Conservation (phyloP, 2,888 invertebrate species). For the Scelioninae gen. 2 region DNA sequence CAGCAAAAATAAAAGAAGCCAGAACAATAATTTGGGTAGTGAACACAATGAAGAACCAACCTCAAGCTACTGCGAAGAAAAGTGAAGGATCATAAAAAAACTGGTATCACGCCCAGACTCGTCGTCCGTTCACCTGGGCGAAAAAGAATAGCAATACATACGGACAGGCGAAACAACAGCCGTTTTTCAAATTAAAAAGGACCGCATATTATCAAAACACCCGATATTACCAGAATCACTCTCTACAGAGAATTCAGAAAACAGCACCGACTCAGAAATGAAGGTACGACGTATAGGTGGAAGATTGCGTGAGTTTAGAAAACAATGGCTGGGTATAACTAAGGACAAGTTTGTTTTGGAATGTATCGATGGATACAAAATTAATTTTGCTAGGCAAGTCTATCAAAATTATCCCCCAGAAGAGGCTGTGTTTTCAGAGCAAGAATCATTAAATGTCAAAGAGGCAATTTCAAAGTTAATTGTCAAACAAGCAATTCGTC, state of each 20-base stretch:
- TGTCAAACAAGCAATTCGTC: no score
- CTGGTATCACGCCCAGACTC: constrained; percentile 16
- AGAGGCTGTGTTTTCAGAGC: background rate
- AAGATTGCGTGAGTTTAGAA: constrained; percentile 9
- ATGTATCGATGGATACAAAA: constrained; percentile 15
- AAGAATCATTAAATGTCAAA: background rate
- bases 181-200: constrained; percentile 10
- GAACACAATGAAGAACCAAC: no score
- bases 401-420: background rate
- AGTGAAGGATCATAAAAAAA: constrained; percentile 16
- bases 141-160: constrained; percentile 12
- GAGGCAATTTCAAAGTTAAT: background rate
- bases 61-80: background rate
- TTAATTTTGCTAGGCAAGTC: constrained; percentile 5
- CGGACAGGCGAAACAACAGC: constrained; percentile 35
- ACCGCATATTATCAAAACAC: background rate
- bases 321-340: constrained; percentile 7
- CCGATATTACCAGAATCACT: constrained; percentile 4
- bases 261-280: constrained; percentile 15
- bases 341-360: constrained; percentile 12
- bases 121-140: constrained; percentile 24
- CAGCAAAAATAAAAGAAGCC: no score
- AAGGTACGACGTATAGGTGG: constrained; percentile 13
- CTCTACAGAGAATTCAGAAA: constrained; percentile 17
- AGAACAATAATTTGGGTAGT: no score